Percentiles rank a stretch among this genome's conserved stretches.
phyloP scores from a whole-genome alignment of 2,888 invertebrate species.

The Anagyrus pseudococci region DNA sequence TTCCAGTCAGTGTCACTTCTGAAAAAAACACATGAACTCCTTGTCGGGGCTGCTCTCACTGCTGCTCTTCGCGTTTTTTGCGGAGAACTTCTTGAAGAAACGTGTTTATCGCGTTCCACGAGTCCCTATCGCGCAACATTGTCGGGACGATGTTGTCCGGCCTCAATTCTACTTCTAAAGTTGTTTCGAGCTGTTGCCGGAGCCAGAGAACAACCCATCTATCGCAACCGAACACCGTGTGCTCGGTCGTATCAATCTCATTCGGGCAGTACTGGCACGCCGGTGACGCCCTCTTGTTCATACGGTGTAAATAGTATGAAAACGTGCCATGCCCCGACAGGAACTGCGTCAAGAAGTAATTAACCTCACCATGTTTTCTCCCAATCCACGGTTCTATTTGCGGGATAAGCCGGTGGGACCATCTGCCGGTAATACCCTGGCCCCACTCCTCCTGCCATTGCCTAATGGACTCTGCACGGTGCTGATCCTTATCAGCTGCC shows the following conservation, averaged over 20 bases:
- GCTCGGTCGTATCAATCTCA: not conserved
- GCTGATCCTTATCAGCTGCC: not conserved
- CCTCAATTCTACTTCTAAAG: not conserved
- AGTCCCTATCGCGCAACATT: not conserved
- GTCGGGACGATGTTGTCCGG: not conserved
- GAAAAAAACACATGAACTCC: too few relatives aligned
- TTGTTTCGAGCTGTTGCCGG: not conserved
- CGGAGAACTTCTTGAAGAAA: not conserved
- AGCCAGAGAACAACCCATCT: not conserved
- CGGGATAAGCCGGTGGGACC: not conserved
- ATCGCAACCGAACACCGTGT: not conserved
- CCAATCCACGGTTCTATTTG: not conserved
- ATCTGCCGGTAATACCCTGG: not conserved
- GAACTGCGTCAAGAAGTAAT: not conserved
- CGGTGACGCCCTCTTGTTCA: not conserved
- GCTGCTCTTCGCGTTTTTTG: too few relatives aligned
- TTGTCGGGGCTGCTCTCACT: too few relatives aligned
- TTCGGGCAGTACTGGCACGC: not conserved
- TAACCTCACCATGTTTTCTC: not conserved
- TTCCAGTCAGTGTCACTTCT: too few relatives aligned
- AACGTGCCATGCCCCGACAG: not conserved
- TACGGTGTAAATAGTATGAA: not conserved
- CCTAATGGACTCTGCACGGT: too few relatives aligned
- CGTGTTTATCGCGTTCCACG: not conserved
- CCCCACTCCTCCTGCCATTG: not conserved